These are phyloP conservation scores for Hassar affinis DNA, from an alignment of 2,113 vertebrate genomes.

Conservation along the genomic window DNA sequence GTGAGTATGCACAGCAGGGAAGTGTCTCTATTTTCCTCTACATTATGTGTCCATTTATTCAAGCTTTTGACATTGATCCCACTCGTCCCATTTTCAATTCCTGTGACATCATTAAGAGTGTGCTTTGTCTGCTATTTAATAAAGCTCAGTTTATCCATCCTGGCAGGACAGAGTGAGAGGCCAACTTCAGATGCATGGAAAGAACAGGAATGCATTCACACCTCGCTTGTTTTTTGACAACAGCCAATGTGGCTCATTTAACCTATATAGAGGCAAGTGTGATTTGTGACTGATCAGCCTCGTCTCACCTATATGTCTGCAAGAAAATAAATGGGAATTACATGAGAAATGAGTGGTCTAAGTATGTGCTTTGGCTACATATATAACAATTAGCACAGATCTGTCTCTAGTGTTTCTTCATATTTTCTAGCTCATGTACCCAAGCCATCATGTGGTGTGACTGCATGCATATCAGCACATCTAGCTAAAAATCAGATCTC, in stretches of 20 bases:
- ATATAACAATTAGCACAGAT: not conserved
- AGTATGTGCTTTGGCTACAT: not conserved
- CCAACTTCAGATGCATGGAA: not conserved
- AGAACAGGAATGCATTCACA: not conserved
- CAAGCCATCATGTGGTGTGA: not conserved
- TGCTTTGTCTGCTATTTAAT: slow-evolving; percentile 33
- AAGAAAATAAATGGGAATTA: not conserved
- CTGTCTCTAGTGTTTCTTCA: not conserved
- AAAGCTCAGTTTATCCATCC: slow-evolving; percentile 38
- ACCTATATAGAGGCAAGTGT: not conserved
- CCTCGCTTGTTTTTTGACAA: not conserved
- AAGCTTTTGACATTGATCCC: slow-evolving; percentile 51
- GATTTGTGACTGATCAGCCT: slow-evolving; percentile 23
- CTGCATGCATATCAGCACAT: slow-evolving; percentile 41
- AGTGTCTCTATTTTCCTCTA: slow-evolving; percentile 27
- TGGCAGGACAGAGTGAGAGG: not conserved
- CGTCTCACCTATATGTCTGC: slow-evolving; percentile 10
- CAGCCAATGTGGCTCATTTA: slow-evolving; percentile 24
- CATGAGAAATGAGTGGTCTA: not conserved
- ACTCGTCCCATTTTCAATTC: slow-evolving; percentile 44
- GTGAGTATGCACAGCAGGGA: slow-evolving; percentile 44
- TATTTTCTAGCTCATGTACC: slow-evolving; percentile 38
- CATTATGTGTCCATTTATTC: slow-evolving; percentile 48
- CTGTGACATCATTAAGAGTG: slow-evolving; percentile 48
- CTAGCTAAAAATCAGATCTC: slow-evolving; percentile 55